Conservation (phyloP, 2,113 vertebrate genomes). For the Oceanites oceanicus region DNA sequence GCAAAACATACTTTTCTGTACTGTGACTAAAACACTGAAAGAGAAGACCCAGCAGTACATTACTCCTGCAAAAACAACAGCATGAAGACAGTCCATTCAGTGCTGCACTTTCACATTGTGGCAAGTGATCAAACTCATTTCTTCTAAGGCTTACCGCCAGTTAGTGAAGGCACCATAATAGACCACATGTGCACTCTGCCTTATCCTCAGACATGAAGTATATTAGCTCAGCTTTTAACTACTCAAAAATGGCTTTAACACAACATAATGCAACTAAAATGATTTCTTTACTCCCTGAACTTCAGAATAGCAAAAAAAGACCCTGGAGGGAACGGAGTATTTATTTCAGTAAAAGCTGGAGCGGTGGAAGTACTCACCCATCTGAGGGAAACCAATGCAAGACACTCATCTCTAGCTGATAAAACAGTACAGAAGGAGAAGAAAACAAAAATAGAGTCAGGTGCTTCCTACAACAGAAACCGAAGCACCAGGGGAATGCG, state of each 20-base stretch:
- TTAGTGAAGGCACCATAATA: accelerated
- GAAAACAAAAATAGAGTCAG: slow-evolving; percentile 20
- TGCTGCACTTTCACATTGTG: neutral
- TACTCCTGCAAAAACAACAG: neutral
- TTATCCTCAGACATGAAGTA: neutral
- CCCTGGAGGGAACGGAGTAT: neutral
- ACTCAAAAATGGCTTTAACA: neutral
- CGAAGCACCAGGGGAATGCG: accelerated
- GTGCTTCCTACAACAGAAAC: slow-evolving; percentile 44
- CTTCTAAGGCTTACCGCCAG: neutral
- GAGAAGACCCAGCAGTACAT: neutral
- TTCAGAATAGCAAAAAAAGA: neutral
- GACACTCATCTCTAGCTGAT: neutral
- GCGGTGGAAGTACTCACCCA: neutral
- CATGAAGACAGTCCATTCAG: neutral
- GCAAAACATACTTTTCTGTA: neutral
- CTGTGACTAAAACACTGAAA: neutral
- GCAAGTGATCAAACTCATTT: neutral
- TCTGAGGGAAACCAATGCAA: neutral
- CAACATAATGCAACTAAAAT: neutral
- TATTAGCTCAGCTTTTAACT: neutral
- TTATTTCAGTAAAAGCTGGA: neutral
- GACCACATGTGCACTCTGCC: neutral
- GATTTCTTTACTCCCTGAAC: neutral
- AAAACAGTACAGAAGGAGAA: neutral